phyloP scores from a whole-genome alignment of 2,797 vertebrate species.

The Microctenopoma stevenorrisi region DNA sequence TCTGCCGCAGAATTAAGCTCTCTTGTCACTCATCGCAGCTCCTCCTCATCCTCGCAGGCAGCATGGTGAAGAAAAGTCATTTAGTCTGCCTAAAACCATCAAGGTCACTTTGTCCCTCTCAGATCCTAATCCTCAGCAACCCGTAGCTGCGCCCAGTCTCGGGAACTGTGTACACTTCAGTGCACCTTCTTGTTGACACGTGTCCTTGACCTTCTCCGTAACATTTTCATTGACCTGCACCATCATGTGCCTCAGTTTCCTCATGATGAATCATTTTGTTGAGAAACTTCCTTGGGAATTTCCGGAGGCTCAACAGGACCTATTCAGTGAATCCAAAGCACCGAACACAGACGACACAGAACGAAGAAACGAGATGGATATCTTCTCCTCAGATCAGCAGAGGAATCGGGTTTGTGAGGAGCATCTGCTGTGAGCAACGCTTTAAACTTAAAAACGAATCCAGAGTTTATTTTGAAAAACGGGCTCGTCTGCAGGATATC shows the following conservation, averaged over 20 bases:
- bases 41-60: conserved; percentile 37
- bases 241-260: neutral
- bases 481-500: neutral
- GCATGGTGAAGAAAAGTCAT: conserved; percentile 40
- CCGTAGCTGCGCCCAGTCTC: conserved; percentile 36
- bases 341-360: neutral
- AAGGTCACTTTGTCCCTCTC: conserved; percentile 39
- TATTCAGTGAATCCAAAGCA: neutral
- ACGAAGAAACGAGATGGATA: neutral
- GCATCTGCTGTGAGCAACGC: neutral
- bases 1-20: conserved; percentile 48
- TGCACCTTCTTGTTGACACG: conserved; percentile 16
- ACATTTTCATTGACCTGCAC: conserved; percentile 22
- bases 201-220: conserved; percentile 20
- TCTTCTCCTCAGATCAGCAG: too few relatives aligned
- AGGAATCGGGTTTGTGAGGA: too few relatives aligned
- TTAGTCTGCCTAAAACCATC: conserved; percentile 53
- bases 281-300: too few relatives aligned
- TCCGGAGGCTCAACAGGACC: too few relatives aligned
- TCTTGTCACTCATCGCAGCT: conserved; percentile 33
- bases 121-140: conserved; percentile 48
- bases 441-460: neutral
- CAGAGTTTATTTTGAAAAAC: neutral
- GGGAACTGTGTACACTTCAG: conserved; percentile 33
- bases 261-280: neutral